A percentile compares a stretch with the other conserved stretches of the same genome.
phyloP scores from a whole-genome alignment of 2,113 vertebrate species.

The Odocoileus virginianus region DNA sequence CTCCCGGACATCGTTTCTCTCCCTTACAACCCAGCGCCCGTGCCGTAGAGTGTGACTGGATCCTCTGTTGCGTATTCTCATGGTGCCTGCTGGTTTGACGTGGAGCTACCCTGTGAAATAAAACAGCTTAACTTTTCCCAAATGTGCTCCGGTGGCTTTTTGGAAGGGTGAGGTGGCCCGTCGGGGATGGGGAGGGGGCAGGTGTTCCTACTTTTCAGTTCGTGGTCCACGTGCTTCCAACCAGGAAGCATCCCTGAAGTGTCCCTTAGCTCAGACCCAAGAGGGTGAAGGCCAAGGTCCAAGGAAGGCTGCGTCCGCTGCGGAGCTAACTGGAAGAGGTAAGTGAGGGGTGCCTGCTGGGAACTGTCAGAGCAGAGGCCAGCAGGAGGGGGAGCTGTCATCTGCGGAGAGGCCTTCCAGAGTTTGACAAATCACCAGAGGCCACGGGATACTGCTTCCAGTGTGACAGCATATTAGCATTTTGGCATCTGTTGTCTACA shows the following conservation, averaged over 20 bases:
- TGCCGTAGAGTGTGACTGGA: conserved; percentile 87
- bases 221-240: neutral
- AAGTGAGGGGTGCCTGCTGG: neutral
- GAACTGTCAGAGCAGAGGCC: neutral
- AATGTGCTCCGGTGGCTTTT: conserved; percentile 48
- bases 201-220: neutral
- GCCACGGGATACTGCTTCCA: neutral
- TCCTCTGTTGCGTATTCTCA: conserved; percentile 86
- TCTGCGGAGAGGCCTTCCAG: neutral
- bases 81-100: conserved; percentile 88
- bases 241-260: neutral
- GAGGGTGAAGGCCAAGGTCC: neutral
- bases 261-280: neutral
- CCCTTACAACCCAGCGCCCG: conserved; percentile 84
- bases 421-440: neutral
- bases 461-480: neutral
- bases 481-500: neutral
- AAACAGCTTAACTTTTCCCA: conserved; percentile 86
- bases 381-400: neutral
- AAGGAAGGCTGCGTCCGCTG: neutral
- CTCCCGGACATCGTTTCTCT: conserved; percentile 81
- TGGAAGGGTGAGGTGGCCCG: neutral
- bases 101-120: conserved; percentile 85
- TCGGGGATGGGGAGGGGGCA: rapidly evolving
- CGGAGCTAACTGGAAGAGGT: neutral